Percentiles rank a stretch among this genome's conserved stretches.
phyloP scores from a whole-genome alignment of 1,140 invertebrate genomes.

The Leptonema lineaticorne region DNA sequence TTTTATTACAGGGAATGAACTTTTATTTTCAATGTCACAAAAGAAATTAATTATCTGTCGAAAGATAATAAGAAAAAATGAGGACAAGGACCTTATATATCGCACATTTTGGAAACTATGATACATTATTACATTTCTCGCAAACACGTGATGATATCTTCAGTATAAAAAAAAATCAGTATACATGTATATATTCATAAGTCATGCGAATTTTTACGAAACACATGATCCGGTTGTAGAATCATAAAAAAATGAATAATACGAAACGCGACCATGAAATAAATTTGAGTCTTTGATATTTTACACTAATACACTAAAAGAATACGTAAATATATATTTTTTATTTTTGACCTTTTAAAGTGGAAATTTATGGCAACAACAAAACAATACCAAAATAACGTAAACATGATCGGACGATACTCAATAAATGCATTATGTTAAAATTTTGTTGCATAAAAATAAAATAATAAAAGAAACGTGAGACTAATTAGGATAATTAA shows the following conservation, averaged over 20 bases:
- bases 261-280: slow-evolving; percentile 6
- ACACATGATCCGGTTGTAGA: slow-evolving; percentile 10
- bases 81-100: neutral
- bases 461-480: neutral
- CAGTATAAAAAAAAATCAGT: neutral
- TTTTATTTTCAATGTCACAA: too few relatives aligned
- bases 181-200: neutral
- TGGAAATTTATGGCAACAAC: neutral
- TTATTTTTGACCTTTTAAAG: slow-evolving; percentile 8
- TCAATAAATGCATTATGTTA: too few relatives aligned
- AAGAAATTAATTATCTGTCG: too few relatives aligned
- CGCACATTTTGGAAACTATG: neutral
- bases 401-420: neutral
- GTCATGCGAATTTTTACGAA: slow-evolving; percentile 8
- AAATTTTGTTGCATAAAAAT: neutral
- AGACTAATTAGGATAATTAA: neutral
- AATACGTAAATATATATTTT: neutral
- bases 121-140: neutral
- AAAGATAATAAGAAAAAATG: neutral
- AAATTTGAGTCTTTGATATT: slow-evolving; percentile 4
- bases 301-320: too few relatives aligned
- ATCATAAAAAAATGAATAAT: neutral
- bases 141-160: neutral
- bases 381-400: neutral
- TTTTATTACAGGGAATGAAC: too few relatives aligned